Percentiles rank a stretch among this genome's conserved stretches.
phyloP scores from a whole-genome alignment of 2,797 vertebrate genomes.

The Poecilia wingei region DNA sequence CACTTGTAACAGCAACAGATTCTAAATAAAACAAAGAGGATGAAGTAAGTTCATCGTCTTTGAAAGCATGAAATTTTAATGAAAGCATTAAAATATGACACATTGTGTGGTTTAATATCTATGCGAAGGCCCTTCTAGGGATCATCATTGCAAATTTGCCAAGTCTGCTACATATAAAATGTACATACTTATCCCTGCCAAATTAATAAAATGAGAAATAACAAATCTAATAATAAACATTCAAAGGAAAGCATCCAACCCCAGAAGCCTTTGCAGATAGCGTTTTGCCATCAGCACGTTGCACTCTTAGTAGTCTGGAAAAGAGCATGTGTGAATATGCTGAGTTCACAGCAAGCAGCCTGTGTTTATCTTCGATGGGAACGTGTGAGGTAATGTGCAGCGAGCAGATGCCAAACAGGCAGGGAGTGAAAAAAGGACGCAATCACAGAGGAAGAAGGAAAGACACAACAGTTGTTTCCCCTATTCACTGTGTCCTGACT shows the following conservation, averaged over 20 bases:
- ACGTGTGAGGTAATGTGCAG: conserved; percentile 41
- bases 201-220: neutral
- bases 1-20: neutral
- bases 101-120: too few species aligned
- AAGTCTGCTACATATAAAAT: too few species aligned
- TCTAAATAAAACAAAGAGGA: neutral
- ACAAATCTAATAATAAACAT: neutral
- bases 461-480: conserved; percentile 27
- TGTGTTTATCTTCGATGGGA: conserved; percentile 57
- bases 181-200: too few species aligned
- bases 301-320: conserved; percentile 10
- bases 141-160: too few species aligned
- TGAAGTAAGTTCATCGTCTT: neutral
- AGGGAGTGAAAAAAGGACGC: conserved; percentile 14
- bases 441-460: conserved; percentile 17
- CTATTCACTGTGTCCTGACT: conserved; percentile 21
- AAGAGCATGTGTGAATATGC: conserved; percentile 26
- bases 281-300: neutral
- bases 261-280: neutral
- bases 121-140: too few species aligned
- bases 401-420: conserved; percentile 55
- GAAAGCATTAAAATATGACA: neutral
- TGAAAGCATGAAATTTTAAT: too few species aligned
- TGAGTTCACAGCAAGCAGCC: conserved; percentile 45
- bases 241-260: neutral